Conservation (phyloP, 1,140 invertebrate species). For the Habropoda laboriosa region DNA sequence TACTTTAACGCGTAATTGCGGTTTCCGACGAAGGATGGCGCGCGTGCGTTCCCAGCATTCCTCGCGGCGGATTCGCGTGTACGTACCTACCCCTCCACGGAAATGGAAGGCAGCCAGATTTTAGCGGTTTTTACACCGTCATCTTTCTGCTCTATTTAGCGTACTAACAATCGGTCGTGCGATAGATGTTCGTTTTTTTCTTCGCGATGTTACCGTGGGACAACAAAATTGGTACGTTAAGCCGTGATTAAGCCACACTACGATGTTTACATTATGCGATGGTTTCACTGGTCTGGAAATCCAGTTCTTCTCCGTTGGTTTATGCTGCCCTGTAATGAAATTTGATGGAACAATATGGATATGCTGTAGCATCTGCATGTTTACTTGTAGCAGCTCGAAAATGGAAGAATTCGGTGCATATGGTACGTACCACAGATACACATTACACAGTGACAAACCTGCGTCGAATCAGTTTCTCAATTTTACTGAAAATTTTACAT, state of each 20-base stretch:
- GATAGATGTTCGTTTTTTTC: not conserved
- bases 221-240: not conserved
- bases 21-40: too few relatives aligned
- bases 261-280: too few relatives aligned
- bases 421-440: too few relatives aligned
- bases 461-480: too few relatives aligned
- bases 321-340: not conserved
- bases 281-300: not conserved
- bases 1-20: slow-evolving; percentile 5
- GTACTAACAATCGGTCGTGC: not conserved
- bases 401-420: not conserved
- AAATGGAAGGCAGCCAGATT: not conserved
- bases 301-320: not conserved
- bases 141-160: slow-evolving; percentile 6
- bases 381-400: not conserved
- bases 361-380: not conserved
- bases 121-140: not conserved
- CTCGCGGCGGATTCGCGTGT: not conserved
- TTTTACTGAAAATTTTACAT: too few relatives aligned
- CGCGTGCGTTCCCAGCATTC: slow-evolving; percentile 4
- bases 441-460: too few relatives aligned
- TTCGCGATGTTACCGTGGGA: not conserved
- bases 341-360: not conserved
- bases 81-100: not conserved
- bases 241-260: not conserved